Conservation (phyloP, 2,888 invertebrate genomes). For the Uropetala carovei region DNA sequence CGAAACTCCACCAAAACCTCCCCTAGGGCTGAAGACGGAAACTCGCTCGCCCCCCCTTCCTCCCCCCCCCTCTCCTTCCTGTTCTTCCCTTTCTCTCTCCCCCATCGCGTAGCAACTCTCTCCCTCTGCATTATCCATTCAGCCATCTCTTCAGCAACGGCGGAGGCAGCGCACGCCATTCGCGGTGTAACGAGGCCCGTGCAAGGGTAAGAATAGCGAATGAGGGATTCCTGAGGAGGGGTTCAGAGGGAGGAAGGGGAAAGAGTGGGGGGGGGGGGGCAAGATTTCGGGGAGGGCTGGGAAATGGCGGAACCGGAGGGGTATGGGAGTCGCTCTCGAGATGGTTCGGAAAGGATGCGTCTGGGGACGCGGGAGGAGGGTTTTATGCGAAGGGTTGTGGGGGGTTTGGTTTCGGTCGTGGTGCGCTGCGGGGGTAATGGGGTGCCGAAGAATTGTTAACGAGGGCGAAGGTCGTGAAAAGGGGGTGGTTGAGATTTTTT, state of each 20-base stretch:
- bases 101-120: neutral
- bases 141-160: slow-evolving; percentile 38
- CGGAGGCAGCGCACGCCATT: slow-evolving; percentile 16
- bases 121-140: slow-evolving; percentile 33
- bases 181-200: slow-evolving; percentile 56
- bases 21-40: neutral
- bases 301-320: neutral
- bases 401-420: neutral
- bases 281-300: neutral
- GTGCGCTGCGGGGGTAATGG: neutral
- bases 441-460: slow-evolving; percentile 18
- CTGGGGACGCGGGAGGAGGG: neutral
- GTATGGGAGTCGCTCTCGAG: neutral
- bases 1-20: neutral
- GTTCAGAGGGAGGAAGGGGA: neutral
- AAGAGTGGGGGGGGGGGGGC: neutral
- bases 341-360: neutral
- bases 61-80: neutral
- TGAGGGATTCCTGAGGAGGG: slow-evolving; percentile 4
- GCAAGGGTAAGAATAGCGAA: slow-evolving; percentile 55
- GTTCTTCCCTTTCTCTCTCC: neutral
- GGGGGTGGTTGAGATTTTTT: neutral
- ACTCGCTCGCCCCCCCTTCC: neutral
- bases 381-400: neutral
- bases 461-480: slow-evolving; percentile 23